phyloP scores from a whole-genome alignment of 1,140 invertebrate genomes.

The Drosophila sucinea region DNA sequence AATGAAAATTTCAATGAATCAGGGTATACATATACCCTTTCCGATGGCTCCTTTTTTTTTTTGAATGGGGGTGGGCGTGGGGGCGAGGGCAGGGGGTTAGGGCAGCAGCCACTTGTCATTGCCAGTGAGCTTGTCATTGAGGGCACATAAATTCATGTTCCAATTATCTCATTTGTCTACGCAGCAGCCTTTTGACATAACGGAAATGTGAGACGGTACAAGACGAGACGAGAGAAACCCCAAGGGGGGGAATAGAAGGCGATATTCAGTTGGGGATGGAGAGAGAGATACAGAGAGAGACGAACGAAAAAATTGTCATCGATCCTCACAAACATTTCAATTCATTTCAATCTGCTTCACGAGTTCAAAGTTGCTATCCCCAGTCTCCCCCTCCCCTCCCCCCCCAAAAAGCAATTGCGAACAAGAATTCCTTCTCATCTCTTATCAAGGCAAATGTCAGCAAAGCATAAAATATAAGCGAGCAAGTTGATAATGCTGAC shows the following conservation, averaged over 20 bases:
- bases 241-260: not conserved
- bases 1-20: conserved; percentile 6
- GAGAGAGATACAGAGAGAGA: not conserved
- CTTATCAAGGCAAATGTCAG: conserved; percentile 64
- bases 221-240: not conserved
- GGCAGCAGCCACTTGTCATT: conserved; percentile 52
- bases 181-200: conserved; percentile 53
- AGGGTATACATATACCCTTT: too few relatives aligned
- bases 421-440: conserved; percentile 30
- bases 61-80: not conserved
- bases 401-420: not conserved
- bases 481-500: conserved; percentile 2
- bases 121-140: conserved; percentile 38
- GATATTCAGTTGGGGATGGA: not conserved
- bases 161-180: conserved; percentile 82
- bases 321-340: conserved; percentile 69
- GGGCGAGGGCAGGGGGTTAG: not conserved
- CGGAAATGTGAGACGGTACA: conserved; percentile 62
- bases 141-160: conserved; percentile 69
- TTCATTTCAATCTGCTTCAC: conserved; percentile 53
- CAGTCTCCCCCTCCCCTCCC: too few relatives aligned
- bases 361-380: conserved; percentile 37
- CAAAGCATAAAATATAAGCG: conserved; percentile 54
- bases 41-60: too few relatives aligned
- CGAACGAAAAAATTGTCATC: conserved; percentile 8